Conservation (phyloP, 2,888 invertebrate species). For the Ectemnius lituratus region DNA sequence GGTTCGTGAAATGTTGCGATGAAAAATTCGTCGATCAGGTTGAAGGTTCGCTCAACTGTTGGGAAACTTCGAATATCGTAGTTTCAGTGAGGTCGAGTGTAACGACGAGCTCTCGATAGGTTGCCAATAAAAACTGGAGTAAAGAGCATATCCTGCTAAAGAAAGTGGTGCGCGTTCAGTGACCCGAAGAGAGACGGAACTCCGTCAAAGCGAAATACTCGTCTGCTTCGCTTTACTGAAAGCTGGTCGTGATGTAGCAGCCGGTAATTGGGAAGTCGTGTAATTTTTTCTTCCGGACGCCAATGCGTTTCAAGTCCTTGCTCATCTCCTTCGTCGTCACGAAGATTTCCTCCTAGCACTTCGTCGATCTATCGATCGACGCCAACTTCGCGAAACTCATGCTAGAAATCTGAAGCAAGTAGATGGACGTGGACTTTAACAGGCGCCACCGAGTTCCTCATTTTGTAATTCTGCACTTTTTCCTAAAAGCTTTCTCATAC, state of each 20-base stretch:
- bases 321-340: slow-evolving; percentile 2
- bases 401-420: slow-evolving; percentile 30
- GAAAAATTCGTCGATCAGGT: too few relatives aligned
- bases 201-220: slow-evolving; percentile 30
- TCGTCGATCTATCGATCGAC: slow-evolving; percentile 22
- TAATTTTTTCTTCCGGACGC: slow-evolving; percentile 40
- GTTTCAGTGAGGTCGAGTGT: too few relatives aligned
- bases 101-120: too few relatives aligned
- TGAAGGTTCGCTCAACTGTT: too few relatives aligned
- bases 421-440: too few relatives aligned
- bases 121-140: slow-evolving; percentile 1
- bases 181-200: slow-evolving; percentile 17
- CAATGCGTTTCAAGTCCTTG: slow-evolving; percentile 32
- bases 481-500: background rate
- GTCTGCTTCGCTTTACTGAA: slow-evolving; percentile 21
- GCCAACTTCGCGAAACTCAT: slow-evolving; percentile 32
- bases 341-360: slow-evolving; percentile 6
- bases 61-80: too few relatives aligned
- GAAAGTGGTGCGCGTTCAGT: background rate
- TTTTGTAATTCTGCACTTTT: background rate
- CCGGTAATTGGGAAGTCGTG: slow-evolving; percentile 45
- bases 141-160: background rate
- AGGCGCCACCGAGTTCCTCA: background rate
- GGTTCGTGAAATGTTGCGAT: too few relatives aligned
- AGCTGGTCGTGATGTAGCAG: slow-evolving; percentile 26